A percentile compares a stretch with the other conserved stretches of the same genome.
Evolutionary conservation across 1,140 invertebrate genomes (phyloP).

Genomic region (Bilobella aurantiaca): DNA sequence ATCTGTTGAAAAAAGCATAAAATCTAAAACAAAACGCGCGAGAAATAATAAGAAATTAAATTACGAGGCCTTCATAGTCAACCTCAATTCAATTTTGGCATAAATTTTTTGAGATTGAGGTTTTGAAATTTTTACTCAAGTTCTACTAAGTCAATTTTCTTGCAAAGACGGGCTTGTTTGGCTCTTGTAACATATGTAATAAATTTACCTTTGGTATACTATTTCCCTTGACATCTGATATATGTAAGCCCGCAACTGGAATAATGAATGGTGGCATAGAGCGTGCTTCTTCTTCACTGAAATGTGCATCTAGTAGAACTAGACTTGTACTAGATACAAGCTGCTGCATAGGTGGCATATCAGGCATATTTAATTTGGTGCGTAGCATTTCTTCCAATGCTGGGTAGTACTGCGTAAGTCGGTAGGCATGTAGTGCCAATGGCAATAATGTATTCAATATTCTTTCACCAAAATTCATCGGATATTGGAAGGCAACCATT

Average conservation of each 20-base stretch:
- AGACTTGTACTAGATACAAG: slow-evolving; percentile 13
- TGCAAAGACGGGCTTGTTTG: too few species aligned
- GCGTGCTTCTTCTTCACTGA: slow-evolving; percentile 23
- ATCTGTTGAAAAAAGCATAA: too few species aligned
- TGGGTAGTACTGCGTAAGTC: neutral
- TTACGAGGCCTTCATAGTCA: too few species aligned
- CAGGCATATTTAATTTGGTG: neutral
- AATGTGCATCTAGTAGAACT: slow-evolving; percentile 25
- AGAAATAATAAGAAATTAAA: too few species aligned
- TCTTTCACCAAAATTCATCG: slow-evolving; percentile 14
- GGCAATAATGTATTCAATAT: slow-evolving; percentile 7
- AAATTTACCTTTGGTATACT: neutral
- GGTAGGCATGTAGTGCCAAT: slow-evolving; percentile 7
- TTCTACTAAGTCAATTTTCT: too few species aligned
- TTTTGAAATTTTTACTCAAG: too few species aligned
- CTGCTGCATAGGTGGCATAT: slow-evolving; percentile 3
- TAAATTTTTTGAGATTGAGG: too few species aligned
- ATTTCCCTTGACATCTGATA: slow-evolving; percentile 19
- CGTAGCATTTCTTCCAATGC: slow-evolving; percentile 1
- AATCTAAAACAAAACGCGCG: too few species aligned
- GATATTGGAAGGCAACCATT: neutral
- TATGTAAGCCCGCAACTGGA: slow-evolving; percentile 21
- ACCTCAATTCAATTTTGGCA: too few species aligned
- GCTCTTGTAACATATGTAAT: neutral
- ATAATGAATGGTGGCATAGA: slow-evolving; percentile 24